A percentile compares a stretch with the other conserved stretches of the same genome.
Evolutionary conservation across 2,888 invertebrate genomes (phyloP).

Genomic region (Pammene aurita): DNA sequence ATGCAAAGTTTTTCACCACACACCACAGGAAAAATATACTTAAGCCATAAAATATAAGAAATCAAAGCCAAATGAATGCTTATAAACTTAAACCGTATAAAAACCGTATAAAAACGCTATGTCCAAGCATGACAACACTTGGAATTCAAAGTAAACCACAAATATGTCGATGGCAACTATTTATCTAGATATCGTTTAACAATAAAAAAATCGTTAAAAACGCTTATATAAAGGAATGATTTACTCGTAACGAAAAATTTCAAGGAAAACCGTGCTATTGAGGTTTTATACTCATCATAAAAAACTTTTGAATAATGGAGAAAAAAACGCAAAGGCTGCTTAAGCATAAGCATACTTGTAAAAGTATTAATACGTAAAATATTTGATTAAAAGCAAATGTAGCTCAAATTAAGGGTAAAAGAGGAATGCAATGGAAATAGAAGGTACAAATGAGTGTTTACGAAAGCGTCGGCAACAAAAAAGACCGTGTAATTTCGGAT

Average conservation of each 20-base stretch:
- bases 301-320: constrained; percentile 13
- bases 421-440: constrained; percentile 56
- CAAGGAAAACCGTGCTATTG: constrained; percentile 1
- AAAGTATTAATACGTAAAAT: background rate
- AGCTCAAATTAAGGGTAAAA: constrained; percentile 47
- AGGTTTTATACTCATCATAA: constrained; percentile 5
- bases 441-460: constrained; percentile 71
- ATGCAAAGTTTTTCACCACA: too few species aligned
- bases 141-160: too few species aligned
- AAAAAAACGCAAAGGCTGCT: background rate
- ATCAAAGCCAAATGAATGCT: too few species aligned
- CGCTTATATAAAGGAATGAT: background rate
- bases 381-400: constrained; percentile 29
- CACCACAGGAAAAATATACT: too few species aligned
- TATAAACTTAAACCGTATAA: too few species aligned
- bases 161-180: too few species aligned
- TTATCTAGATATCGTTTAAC: too few species aligned
- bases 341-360: constrained; percentile 9
- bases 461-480: constrained; percentile 61
- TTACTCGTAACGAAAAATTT: background rate
- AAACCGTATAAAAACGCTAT: too few species aligned
- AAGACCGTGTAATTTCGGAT: constrained; percentile 70
- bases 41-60: too few species aligned
- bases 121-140: too few species aligned
- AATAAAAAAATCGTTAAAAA: background rate